Conservation (phyloP, 1,140 invertebrate genomes). For the Dendrolimus kikuchii region DNA sequence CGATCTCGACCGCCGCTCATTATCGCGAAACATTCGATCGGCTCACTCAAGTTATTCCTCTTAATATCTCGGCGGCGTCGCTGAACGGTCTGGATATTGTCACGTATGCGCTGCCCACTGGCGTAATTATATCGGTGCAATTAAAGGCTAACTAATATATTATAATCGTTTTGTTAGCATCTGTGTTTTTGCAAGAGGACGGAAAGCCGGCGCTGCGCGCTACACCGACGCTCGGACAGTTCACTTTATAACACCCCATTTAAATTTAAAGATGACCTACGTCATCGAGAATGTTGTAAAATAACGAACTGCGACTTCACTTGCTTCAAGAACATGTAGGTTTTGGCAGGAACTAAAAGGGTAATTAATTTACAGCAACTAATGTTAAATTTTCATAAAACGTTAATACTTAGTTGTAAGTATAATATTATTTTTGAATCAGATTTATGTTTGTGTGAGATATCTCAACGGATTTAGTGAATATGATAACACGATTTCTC, state of each 20-base stretch:
- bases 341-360: too few relatives aligned
- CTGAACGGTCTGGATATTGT: conserved; percentile 59
- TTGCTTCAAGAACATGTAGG: too few relatives aligned
- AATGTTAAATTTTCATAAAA: too few relatives aligned
- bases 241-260: conserved; percentile 43
- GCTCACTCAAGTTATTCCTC: conserved; percentile 62
- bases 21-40: conserved; percentile 66
- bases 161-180: conserved; percentile 67
- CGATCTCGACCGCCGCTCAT: conserved; percentile 59
- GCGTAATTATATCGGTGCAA: conserved; percentile 67
- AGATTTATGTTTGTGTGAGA: too few relatives aligned
- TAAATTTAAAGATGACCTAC: conserved; percentile 21
- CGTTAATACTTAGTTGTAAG: too few relatives aligned
- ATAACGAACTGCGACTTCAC: too few relatives aligned
- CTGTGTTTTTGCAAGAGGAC: conserved; percentile 55
- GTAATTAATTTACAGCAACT: too few relatives aligned
- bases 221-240: conserved; percentile 38
- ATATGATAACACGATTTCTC: too few relatives aligned
- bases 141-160: conserved; percentile 69
- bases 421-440: too few relatives aligned
- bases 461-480: too few relatives aligned
- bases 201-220: conserved; percentile 38
- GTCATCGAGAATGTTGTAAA: conserved; percentile 22
- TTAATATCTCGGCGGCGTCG: conserved; percentile 60
- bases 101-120: conserved; percentile 54